These are phyloP conservation scores for Eubasilissa regina DNA, from an alignment of 1,140 invertebrate species.

Conservation along the genomic window DNA sequence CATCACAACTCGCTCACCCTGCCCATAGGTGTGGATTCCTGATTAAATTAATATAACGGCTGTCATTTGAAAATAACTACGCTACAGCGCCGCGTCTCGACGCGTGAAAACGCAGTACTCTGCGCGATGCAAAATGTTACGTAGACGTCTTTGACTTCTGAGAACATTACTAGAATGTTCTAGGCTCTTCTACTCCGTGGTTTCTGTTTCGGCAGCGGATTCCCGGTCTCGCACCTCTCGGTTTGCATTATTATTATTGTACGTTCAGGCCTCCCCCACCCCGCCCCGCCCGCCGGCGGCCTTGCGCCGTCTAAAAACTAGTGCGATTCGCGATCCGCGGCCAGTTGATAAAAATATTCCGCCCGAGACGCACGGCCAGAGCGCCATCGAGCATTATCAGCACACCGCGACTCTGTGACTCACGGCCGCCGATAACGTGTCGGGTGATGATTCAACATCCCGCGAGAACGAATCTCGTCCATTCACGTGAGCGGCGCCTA, in stretches of 20 bases:
- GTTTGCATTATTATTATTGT: constrained; percentile 4
- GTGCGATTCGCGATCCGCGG: constrained; percentile 46
- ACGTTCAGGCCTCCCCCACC: neutral
- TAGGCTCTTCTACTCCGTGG: constrained; percentile 21
- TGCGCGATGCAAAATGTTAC: too few species aligned
- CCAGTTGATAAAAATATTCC: constrained; percentile 51
- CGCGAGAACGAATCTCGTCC: constrained; percentile 12
- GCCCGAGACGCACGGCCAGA: neutral
- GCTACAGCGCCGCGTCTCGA: too few species aligned
- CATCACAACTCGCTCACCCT: too few species aligned
- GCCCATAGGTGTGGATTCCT: too few species aligned
- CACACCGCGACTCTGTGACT: neutral
- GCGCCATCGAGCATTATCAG: neutral
- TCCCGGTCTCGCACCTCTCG: neutral
- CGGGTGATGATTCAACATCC: neutral
- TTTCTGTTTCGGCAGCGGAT: neutral
- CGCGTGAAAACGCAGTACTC: too few species aligned
- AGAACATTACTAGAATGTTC: constrained; percentile 13
- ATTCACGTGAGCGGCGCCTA: neutral
- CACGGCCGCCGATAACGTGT: neutral
- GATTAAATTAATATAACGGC: too few species aligned
- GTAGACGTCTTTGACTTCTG: neutral
- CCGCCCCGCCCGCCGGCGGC: constrained; percentile 25
- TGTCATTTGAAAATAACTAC: too few species aligned
- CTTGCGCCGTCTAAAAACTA: constrained; percentile 48